Percentiles rank a stretch among this genome's conserved stretches.
phyloP scores from a whole-genome alignment of 2,888 invertebrate genomes.

The Athrips mouffetella region DNA sequence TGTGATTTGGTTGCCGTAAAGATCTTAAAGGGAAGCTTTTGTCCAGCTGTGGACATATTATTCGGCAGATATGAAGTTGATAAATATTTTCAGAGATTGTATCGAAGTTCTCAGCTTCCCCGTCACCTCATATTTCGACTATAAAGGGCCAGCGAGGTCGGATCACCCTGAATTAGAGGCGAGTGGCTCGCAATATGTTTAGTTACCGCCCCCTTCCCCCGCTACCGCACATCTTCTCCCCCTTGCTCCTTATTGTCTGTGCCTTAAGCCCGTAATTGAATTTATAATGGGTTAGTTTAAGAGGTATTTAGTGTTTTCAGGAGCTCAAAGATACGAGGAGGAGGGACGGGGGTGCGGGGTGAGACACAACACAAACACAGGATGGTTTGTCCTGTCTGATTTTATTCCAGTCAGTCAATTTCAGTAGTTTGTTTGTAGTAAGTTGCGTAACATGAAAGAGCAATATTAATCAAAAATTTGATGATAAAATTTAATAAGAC shows the following conservation, averaged over 20 bases:
- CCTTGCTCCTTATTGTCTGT: constrained; percentile 60
- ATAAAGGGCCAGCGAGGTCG: constrained; percentile 53
- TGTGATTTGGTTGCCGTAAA: too few species aligned
- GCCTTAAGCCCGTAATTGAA: constrained; percentile 70
- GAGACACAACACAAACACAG: constrained; percentile 3
- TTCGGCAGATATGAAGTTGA: background rate
- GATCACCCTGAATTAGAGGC: constrained; percentile 53
- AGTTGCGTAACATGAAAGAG: too few species aligned
- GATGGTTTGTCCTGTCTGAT: too few species aligned
- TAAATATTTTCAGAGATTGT: background rate
- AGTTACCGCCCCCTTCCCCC: constrained; percentile 32
- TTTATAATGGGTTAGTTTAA: constrained; percentile 73
- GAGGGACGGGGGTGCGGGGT: background rate
- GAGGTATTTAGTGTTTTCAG: constrained; percentile 61
- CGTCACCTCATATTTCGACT: constrained; percentile 37
- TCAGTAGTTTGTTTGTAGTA: too few species aligned
- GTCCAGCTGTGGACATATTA: background rate
- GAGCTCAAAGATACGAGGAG: background rate
- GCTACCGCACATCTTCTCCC: constrained; percentile 24
- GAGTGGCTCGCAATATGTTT: constrained; percentile 64
- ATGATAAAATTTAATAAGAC: too few species aligned
- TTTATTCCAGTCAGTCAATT: too few species aligned
- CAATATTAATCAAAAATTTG: too few species aligned
- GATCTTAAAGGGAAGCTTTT: too few species aligned
- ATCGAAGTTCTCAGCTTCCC: constrained; percentile 31